phyloP scores from a whole-genome alignment of 2,888 invertebrate species.

The Drosophila rellima region DNA sequence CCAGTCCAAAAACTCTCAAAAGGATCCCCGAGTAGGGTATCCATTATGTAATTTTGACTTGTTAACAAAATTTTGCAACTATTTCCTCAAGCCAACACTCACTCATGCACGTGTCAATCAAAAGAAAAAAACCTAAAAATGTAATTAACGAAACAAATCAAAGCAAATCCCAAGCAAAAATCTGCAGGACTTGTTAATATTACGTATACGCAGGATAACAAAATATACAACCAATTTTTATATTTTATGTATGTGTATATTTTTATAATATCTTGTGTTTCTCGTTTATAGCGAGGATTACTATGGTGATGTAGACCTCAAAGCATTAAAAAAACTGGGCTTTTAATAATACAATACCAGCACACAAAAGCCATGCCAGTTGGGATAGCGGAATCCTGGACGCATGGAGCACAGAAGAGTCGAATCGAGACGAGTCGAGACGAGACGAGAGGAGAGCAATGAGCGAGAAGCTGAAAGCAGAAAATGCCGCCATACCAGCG shows the following conservation, averaged over 20 bases:
- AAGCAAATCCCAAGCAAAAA: constrained; percentile 32
- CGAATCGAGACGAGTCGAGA: no score
- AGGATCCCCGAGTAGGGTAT: constrained; percentile 13
- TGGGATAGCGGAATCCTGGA: constrained; percentile 23
- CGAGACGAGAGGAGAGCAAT: constrained; percentile 17
- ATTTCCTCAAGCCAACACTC: constrained; percentile 3
- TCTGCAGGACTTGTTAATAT: constrained; percentile 30
- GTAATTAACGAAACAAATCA: constrained; percentile 50
- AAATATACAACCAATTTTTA: constrained; percentile 34
- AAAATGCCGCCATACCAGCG: constrained; percentile 57
- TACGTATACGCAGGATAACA: constrained; percentile 31
- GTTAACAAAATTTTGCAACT: constrained; percentile 8
- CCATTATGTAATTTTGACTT: constrained; percentile 14
- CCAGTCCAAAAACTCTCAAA: constrained; percentile 26
- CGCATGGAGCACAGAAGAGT: constrained; percentile 8
- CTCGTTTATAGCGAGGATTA: constrained; percentile 92
- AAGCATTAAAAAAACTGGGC: constrained; percentile 93
- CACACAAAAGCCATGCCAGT: constrained; percentile 24
- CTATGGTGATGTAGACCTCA: constrained; percentile 96
- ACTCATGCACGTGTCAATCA: constrained; percentile 5
- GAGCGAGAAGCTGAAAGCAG: constrained; percentile 32
- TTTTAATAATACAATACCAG: constrained; percentile 67
- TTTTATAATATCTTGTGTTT: constrained; percentile 56
- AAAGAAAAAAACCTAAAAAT: constrained; percentile 4
- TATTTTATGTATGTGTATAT: constrained; percentile 33